These are phyloP conservation scores for Agonopterix heracliana DNA, from an alignment of 2,888 invertebrate genomes.

Conservation along the genomic window DNA sequence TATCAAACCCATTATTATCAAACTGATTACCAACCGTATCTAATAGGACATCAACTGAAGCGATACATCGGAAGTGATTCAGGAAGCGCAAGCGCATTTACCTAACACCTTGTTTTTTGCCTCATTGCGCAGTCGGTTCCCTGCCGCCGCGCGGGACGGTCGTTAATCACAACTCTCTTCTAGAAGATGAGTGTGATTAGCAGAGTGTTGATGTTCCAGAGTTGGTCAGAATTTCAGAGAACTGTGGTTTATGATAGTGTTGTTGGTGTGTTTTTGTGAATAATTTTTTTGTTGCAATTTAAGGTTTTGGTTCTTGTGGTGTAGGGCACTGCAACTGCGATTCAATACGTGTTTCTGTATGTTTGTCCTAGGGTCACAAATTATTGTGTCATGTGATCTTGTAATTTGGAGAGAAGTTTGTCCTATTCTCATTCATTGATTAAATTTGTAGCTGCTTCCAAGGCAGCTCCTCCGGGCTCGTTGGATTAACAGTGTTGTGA, in stretches of 20 bases:
- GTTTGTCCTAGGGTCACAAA: too few species aligned
- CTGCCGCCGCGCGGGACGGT: constrained; percentile 28
- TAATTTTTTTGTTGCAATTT: not conserved
- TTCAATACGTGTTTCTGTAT: too few species aligned
- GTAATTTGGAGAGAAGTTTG: too few species aligned
- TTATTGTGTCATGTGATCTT: too few species aligned
- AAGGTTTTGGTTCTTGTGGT: too few species aligned
- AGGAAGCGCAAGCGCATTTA: constrained; percentile 51
- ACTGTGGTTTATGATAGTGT: constrained; percentile 18
- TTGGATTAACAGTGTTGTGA: too few species aligned
- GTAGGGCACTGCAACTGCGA: too few species aligned
- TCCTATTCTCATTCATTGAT: too few species aligned
- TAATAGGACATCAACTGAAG: constrained; percentile 31
- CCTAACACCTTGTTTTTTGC: constrained; percentile 26
- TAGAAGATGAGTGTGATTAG: constrained; percentile 36
- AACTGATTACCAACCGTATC: constrained; percentile 26
- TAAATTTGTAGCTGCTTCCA: too few species aligned
- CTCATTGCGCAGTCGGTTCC: constrained; percentile 40
- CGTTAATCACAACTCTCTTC: constrained; percentile 24
- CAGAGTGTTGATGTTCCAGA: constrained; percentile 22
- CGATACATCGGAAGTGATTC: constrained; percentile 34
- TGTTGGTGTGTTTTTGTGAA: constrained; percentile 7
- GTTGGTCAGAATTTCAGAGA: constrained; percentile 28
- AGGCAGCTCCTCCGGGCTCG: too few species aligned
- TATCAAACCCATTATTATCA: too few species aligned